Percentiles rank a stretch among this genome's conserved stretches.
Conservation (phyloP, 2,797 vertebrate genomes). For the Cichlasoma orientale region DNA sequence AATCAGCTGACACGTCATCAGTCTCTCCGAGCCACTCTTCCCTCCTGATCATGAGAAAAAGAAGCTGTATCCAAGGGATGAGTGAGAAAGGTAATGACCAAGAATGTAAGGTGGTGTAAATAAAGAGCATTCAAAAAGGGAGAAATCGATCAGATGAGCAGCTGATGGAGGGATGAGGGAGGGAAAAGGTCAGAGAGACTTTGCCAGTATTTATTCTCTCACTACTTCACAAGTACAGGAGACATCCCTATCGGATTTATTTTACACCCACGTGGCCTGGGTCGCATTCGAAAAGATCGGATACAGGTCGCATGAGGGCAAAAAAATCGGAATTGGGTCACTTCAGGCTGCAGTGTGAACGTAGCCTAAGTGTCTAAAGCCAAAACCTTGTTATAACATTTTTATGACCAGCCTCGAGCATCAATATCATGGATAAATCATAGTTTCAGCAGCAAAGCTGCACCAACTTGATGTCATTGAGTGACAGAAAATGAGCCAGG, state of each 20-base stretch:
- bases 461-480: no score
- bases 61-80: rapidly evolving
- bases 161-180: not conserved
- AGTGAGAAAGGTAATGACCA: not conserved
- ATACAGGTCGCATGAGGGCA: no score
- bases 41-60: not conserved
- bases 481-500: not conserved
- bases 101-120: not conserved
- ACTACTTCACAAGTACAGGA: no score
- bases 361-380: no score
- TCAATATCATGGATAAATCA: not conserved
- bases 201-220: not conserved
- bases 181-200: not conserved
- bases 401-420: not conserved
- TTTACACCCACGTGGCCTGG: no score
- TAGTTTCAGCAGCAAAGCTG: no score
- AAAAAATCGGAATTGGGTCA: no score
- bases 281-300: no score
- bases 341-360: no score
- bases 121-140: not conserved
- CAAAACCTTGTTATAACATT: not conserved
- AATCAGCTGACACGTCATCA: no score
- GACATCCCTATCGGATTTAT: not conserved
- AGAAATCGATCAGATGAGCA: not conserved
- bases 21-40: no score